These are phyloP conservation scores for Alcedo quadribrachys DNA, from an alignment of 2,797 vertebrate genomes.

Conservation along the genomic window DNA sequence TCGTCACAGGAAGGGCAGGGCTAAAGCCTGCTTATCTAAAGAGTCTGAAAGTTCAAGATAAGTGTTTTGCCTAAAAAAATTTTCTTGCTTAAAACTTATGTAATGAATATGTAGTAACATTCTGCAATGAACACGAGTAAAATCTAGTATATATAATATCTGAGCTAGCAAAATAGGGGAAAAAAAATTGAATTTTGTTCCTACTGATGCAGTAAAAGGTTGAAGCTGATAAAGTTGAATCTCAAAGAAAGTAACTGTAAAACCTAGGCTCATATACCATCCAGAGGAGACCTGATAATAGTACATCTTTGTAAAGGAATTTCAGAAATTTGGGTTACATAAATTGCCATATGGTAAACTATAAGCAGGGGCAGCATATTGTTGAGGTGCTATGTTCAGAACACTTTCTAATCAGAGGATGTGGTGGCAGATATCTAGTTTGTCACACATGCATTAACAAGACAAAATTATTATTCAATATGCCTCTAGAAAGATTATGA, in stretches of 20 bases:
- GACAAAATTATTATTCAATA: neutral
- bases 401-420: neutral
- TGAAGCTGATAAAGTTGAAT: neutral
- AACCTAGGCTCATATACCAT: neutral
- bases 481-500: neutral
- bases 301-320: neutral
- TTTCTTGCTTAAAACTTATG: neutral
- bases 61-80: neutral
- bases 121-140: neutral
- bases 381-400: neutral
- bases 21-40: slow-evolving; percentile 51
- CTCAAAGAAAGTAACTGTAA: neutral
- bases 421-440: neutral
- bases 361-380: neutral
- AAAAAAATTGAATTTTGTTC: neutral
- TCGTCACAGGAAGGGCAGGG: slow-evolving; percentile 49
- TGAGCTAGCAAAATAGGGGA: neutral
- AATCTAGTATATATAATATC: neutral
- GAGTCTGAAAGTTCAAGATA: slow-evolving; percentile 40
- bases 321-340: neutral
- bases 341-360: neutral
- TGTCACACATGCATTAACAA: neutral
- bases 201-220: neutral
- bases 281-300: neutral
- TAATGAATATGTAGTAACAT: neutral